phyloP scores from a whole-genome alignment of 2,797 vertebrate genomes.

The Sparidentex hasta region DNA sequence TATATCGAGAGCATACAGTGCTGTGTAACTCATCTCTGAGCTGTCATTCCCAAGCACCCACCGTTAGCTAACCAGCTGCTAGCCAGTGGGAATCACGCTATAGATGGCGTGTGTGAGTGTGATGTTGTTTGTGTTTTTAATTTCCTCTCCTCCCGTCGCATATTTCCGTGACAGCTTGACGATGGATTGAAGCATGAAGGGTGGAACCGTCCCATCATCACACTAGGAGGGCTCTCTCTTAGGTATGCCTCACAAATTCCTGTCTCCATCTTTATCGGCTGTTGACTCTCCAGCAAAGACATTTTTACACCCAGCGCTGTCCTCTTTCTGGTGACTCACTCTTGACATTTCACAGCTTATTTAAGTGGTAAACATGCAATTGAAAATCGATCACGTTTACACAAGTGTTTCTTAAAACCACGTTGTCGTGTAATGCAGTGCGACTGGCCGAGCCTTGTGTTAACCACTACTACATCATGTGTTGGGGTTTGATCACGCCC shows the following conservation, averaged over 20 bases:
- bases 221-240: slow-evolving; percentile 58
- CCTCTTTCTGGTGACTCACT: neutral
- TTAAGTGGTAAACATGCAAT: neutral
- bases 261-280: neutral
- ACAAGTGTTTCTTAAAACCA: neutral
- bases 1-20: neutral
- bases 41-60: slow-evolving; percentile 52
- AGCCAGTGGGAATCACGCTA: slow-evolving; percentile 38
- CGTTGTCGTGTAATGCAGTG: slow-evolving; percentile 14
- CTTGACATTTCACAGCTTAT: neutral
- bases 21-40: slow-evolving; percentile 35
- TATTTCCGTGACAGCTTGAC: slow-evolving; percentile 54
- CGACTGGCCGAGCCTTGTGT: slow-evolving; percentile 18
- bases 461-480: neutral
- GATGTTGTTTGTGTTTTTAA: slow-evolving; percentile 44
- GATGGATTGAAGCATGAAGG: slow-evolving; percentile 75
- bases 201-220: slow-evolving; percentile 55
- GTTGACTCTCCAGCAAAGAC: slow-evolving; percentile 17
- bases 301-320: neutral
- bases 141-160: slow-evolving; percentile 33
- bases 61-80: slow-evolving; percentile 38
- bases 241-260: slow-evolving; percentile 52
- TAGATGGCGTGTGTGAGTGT: slow-evolving; percentile 5
- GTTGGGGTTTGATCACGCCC: slow-evolving; percentile 7
- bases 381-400: neutral